phyloP scores from a whole-genome alignment of 2,113 vertebrate species.

The Grammomys dolichurus region DNA sequence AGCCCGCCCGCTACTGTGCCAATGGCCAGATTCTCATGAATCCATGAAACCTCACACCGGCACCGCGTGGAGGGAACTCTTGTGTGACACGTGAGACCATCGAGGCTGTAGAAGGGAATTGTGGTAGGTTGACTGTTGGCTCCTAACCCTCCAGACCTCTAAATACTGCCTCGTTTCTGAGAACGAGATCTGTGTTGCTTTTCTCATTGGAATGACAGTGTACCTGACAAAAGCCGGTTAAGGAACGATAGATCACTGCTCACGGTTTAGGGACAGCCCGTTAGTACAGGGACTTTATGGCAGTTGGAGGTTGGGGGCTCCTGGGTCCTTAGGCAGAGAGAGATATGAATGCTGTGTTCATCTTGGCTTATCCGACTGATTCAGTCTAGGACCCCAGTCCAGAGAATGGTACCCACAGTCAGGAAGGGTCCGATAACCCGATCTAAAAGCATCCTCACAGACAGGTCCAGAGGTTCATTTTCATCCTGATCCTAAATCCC shows the following conservation, averaged over 20 bases:
- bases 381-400: not conserved
- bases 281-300: not conserved
- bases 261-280: not conserved
- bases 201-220: not conserved
- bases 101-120: not conserved
- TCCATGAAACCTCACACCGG: not conserved
- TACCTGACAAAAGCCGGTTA: not conserved
- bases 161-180: not conserved
- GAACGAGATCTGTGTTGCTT: not conserved
- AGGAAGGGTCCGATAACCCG: not conserved
- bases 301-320: not conserved
- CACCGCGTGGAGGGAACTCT: not conserved
- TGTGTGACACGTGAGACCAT: too few relatives aligned
- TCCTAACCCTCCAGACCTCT: not conserved
- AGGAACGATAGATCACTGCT: not conserved
- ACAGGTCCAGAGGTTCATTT: not conserved
- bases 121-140: rapidly evolving
- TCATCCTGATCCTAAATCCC: not conserved
- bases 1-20: not conserved
- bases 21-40: not conserved
- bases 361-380: not conserved
- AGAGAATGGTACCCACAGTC: not conserved
- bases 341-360: not conserved
- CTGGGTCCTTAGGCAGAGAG: not conserved
- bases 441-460: not conserved